Evolutionary conservation across 2,113 vertebrate species (phyloP).

Genomic region (Mungos mungo): DNA sequence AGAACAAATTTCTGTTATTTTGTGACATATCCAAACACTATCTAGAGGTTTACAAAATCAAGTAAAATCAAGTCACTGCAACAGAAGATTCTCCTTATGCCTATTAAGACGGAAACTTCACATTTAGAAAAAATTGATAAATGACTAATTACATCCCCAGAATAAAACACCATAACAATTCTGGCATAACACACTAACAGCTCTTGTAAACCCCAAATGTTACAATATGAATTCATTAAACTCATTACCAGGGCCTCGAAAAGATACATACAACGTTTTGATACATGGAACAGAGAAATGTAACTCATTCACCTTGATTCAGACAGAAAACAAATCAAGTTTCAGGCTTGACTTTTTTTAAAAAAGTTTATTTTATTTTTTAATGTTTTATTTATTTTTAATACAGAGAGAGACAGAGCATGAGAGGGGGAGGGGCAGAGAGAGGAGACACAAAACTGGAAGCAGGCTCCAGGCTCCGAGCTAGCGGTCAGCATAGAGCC

Average conservation of each 20-base stretch:
- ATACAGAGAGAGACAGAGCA: no score
- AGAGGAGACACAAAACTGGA: no score
- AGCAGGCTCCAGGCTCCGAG: no score
- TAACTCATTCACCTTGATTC: neutral
- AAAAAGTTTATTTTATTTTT: no score
- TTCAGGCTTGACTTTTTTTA: neutral
- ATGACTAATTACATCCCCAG: neutral
- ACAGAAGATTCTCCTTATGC: slow-evolving; percentile 14
- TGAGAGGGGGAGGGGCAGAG: no score
- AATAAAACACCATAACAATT: slow-evolving; percentile 14
- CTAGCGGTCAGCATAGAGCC: no score
- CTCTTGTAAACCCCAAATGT: neutral
- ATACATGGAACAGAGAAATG: neutral
- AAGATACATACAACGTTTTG: neutral
- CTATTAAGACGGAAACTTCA: neutral
- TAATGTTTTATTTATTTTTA: no score
- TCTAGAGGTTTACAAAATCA: neutral
- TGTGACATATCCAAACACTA: neutral
- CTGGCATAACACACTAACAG: neutral
- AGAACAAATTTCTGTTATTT: neutral
- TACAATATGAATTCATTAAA: slow-evolving; percentile 1
- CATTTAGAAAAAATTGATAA: slow-evolving; percentile 5
- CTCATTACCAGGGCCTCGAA: neutral
- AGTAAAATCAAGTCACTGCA: slow-evolving; percentile 26
- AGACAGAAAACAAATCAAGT: neutral